phyloP scores from a whole-genome alignment of 2,113 vertebrate species.

The Himantopus leucocephalus region DNA sequence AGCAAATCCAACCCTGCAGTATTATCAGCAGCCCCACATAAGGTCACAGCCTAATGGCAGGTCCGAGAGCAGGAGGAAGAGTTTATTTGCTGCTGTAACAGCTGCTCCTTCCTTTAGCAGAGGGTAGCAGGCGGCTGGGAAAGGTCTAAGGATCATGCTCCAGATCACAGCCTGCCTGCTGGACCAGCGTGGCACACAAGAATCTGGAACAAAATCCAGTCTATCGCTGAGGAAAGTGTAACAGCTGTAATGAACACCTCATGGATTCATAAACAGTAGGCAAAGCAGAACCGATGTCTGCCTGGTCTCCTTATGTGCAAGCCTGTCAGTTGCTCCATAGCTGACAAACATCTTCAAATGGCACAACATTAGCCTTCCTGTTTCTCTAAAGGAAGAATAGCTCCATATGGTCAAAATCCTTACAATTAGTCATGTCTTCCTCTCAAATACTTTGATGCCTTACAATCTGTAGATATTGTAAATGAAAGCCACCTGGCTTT shows the following conservation, averaged over 20 bases:
- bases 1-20: not conserved
- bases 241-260: not conserved
- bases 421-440: not conserved
- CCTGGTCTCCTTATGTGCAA: not conserved
- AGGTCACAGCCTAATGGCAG: not conserved
- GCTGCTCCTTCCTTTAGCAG: not conserved
- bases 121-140: not conserved
- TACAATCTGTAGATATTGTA: not conserved
- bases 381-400: not conserved
- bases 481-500: not conserved
- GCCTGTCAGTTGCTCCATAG: not conserved
- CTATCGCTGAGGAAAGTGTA: not conserved
- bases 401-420: conserved; percentile 2
- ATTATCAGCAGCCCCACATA: not conserved
- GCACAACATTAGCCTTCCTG: not conserved
- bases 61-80: not conserved
- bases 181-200: not conserved
- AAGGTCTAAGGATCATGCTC: not conserved
- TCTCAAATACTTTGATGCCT: not conserved
- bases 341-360: not conserved
- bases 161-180: not conserved
- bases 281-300: not conserved
- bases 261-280: not conserved
- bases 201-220: not conserved
- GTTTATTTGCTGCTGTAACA: not conserved